Conservation (phyloP, 2,888 invertebrate genomes). For the Dione vanillae region DNA sequence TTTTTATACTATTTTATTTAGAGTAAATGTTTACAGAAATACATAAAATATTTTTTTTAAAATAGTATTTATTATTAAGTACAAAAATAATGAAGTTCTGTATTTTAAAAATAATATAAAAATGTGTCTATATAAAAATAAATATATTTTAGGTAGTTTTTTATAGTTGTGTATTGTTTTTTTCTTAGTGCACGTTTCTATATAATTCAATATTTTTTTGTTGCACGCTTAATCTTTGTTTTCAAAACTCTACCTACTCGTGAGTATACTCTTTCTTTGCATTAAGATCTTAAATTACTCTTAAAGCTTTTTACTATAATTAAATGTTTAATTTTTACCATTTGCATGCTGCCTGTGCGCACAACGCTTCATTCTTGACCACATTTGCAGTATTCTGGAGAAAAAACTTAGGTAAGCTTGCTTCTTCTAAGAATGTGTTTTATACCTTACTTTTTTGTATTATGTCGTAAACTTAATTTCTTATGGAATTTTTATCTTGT, state of each 20-base stretch:
- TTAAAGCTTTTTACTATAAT: slow-evolving; percentile 64
- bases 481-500: slow-evolving; percentile 26
- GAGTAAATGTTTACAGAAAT: not conserved
- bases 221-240: slow-evolving; percentile 50
- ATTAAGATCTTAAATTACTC: slow-evolving; percentile 44
- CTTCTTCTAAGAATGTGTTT: slow-evolving; percentile 52
- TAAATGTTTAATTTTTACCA: slow-evolving; percentile 80
- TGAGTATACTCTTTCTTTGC: slow-evolving; percentile 46
- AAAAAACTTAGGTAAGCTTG: slow-evolving; percentile 91
- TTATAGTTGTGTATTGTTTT: not conserved
- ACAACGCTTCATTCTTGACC: slow-evolving; percentile 84
- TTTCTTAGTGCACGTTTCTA: slow-evolving; percentile 36
- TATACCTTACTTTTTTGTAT: slow-evolving; percentile 45
- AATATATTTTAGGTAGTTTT: not conserved
- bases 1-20: not conserved
- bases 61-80: too few species aligned
- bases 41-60: too few species aligned
- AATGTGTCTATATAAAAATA: too few species aligned
- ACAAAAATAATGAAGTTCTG: too few species aligned
- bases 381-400: slow-evolving; percentile 90
- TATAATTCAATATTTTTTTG: slow-evolving; percentile 43
- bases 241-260: slow-evolving; percentile 42
- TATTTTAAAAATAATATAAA: too few species aligned
- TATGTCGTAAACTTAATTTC: slow-evolving; percentile 40
- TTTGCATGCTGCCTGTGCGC: slow-evolving; percentile 85